These are phyloP conservation scores for Pachyramphus minor DNA, from an alignment of 2,113 vertebrate species.

Conservation along the genomic window DNA sequence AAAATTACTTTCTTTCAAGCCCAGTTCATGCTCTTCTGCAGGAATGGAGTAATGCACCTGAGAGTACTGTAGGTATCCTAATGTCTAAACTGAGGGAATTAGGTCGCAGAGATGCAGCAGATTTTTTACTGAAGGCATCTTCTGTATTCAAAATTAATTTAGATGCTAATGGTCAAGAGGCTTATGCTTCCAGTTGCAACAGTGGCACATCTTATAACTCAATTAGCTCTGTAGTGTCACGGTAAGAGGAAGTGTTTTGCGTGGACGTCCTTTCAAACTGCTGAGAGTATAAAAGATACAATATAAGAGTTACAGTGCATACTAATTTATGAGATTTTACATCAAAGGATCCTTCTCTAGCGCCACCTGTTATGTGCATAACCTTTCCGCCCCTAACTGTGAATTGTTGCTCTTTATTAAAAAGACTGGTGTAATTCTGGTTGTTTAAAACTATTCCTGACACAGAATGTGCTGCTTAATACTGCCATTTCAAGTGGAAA, in stretches of 20 bases:
- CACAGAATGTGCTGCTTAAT: constrained; percentile 69
- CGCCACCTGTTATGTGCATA: constrained; percentile 33
- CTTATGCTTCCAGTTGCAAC: constrained; percentile 88
- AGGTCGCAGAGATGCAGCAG: constrained; percentile 91
- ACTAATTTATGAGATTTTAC: not conserved
- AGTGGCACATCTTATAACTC: constrained; percentile 95
- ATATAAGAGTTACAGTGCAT: not conserved
- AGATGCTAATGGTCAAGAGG: constrained; percentile 80
- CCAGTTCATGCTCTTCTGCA: constrained; percentile 87
- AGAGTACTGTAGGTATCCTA: constrained; percentile 88
- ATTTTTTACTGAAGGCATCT: constrained; percentile 90
- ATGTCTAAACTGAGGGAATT: constrained; percentile 92
- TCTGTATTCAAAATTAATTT: constrained; percentile 90
- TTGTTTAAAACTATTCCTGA: constrained; percentile 38
- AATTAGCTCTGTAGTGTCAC: constrained; percentile 95
- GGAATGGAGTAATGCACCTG: constrained; percentile 86
- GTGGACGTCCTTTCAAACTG: constrained; percentile 5
- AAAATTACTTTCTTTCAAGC: constrained; percentile 79
- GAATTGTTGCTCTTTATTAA: constrained; percentile 49
- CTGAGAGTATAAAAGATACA: not conserved
- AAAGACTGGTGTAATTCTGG: constrained; percentile 45
- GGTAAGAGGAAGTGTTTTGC: constrained; percentile 73
- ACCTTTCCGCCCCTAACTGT: constrained; percentile 54
- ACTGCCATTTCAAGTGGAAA: constrained; percentile 60
- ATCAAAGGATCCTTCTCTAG: not conserved